Percentiles rank a stretch among this genome's conserved stretches.
These are phyloP conservation scores for Cotesia glomerata DNA, from an alignment of 1,140 invertebrate genomes.

Conservation along the genomic window DNA sequence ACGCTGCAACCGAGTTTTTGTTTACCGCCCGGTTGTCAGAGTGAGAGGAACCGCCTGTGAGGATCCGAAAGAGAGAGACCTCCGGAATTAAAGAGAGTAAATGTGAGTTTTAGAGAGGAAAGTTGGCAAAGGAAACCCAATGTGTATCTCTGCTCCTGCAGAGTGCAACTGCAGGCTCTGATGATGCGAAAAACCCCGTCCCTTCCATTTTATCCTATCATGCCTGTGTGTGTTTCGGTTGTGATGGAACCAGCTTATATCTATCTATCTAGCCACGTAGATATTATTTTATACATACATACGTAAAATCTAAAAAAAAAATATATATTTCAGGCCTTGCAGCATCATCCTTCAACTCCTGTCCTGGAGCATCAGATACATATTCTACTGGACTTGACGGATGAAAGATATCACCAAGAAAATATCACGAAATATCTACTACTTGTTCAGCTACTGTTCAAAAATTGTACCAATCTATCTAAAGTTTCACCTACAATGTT, in stretches of 20 bases:
- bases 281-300: neutral
- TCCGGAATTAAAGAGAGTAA: neutral
- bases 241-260: too few relatives aligned
- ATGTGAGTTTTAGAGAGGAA: neutral
- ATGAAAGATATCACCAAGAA: neutral
- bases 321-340: constrained; percentile 1
- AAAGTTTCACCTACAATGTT: constrained; percentile 1
- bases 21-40: constrained; percentile 43
- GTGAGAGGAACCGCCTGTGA: neutral
- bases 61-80: too few relatives aligned
- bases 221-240: neutral
- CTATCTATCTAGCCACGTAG: too few relatives aligned
- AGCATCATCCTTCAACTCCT: constrained; percentile 6
- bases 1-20: constrained; percentile 54
- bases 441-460: neutral
- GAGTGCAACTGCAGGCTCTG: constrained; percentile 26
- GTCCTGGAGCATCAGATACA: neutral
- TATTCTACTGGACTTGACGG: neutral
- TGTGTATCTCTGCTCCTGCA: constrained; percentile 26
- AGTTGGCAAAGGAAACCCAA: constrained; percentile 6
- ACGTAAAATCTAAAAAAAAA: neutral
- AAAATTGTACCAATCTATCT: constrained; percentile 4
- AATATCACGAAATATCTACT: neutral
- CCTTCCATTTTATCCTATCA: neutral
- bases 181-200: constrained; percentile 17